These are phyloP conservation scores for Ictalurus punctatus DNA, from an alignment of 2,113 vertebrate genomes.

Conservation along the genomic window DNA sequence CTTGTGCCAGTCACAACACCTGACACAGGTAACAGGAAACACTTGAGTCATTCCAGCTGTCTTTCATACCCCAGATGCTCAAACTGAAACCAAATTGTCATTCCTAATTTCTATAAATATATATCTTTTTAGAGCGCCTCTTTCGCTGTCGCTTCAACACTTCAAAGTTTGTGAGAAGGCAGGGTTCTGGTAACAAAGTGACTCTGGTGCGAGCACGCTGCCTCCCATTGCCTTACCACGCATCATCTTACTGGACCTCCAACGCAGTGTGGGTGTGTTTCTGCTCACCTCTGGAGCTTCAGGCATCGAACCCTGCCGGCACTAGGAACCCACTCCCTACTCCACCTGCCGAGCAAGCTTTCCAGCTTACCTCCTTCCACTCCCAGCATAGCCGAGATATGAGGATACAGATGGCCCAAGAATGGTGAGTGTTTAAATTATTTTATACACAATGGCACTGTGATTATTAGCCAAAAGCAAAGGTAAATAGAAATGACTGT, in stretches of 20 bases:
- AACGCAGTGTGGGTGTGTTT: slow-evolving; percentile 89
- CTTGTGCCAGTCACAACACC: slow-evolving; percentile 73
- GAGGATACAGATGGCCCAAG: slow-evolving; percentile 78
- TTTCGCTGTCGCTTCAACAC: slow-evolving; percentile 91
- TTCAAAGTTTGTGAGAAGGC: slow-evolving; percentile 85
- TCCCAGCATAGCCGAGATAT: slow-evolving; percentile 83
- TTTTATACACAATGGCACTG: not conserved
- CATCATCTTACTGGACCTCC: slow-evolving; percentile 82
- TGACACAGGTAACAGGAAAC: slow-evolving; percentile 70
- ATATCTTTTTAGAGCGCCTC: slow-evolving; percentile 72
- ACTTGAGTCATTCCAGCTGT: not conserved
- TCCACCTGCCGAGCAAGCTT: slow-evolving; percentile 68
- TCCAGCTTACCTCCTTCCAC: slow-evolving; percentile 84
- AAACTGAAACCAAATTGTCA: not conserved
- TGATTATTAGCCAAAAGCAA: not conserved
- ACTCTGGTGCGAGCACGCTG: slow-evolving; percentile 84
- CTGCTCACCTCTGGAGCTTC: slow-evolving; percentile 83
- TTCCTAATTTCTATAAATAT: not conserved
- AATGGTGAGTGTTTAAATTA: slow-evolving; percentile 73
- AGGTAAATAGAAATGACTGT: not conserved
- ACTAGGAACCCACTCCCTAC: slow-evolving; percentile 54
- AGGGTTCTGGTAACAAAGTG: slow-evolving; percentile 86
- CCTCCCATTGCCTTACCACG: slow-evolving; percentile 75
- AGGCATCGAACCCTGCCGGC: slow-evolving; percentile 65
- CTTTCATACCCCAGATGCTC: not conserved